Percentiles rank a stretch among this genome's conserved stretches.
These are phyloP conservation scores for Dasyurus viverrinus DNA, from an alignment of 2,113 vertebrate species.

Conservation along the genomic window DNA sequence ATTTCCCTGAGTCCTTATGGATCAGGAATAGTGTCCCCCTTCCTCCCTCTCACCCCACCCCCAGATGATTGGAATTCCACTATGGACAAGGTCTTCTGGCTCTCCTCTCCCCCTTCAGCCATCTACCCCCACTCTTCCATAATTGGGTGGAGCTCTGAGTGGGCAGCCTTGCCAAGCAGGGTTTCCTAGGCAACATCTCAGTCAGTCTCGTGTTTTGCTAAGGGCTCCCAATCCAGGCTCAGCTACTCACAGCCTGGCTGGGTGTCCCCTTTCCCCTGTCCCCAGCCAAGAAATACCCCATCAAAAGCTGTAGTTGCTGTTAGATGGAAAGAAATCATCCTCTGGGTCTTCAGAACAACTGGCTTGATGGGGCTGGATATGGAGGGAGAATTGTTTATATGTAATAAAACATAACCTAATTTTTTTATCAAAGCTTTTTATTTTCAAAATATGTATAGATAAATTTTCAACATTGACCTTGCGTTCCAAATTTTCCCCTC, in stretches of 20 bases:
- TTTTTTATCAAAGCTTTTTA: neutral
- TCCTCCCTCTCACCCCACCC: neutral
- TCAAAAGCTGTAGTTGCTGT: neutral
- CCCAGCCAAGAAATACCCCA: neutral
- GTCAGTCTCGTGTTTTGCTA: neutral
- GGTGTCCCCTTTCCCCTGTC: neutral
- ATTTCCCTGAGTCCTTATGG: neutral
- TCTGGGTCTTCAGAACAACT: no score
- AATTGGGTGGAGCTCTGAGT: neutral
- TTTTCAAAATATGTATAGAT: no score
- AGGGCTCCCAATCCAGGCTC: neutral
- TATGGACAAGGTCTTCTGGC: neutral
- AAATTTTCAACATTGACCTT: no score
- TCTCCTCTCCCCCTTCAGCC: neutral
- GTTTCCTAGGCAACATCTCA: neutral
- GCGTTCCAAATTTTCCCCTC: no score
- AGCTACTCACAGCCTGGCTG: neutral
- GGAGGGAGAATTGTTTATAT: neutral
- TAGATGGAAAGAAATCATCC: neutral
- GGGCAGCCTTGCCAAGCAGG: neutral
- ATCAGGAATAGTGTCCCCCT: accelerated
- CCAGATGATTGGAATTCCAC: neutral
- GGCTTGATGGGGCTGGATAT: neutral
- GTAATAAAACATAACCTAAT: neutral
- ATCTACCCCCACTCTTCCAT: neutral